Evolutionary conservation across 1,140 invertebrate species (phyloP).

Genomic region (Choristoneura fumiferana): DNA sequence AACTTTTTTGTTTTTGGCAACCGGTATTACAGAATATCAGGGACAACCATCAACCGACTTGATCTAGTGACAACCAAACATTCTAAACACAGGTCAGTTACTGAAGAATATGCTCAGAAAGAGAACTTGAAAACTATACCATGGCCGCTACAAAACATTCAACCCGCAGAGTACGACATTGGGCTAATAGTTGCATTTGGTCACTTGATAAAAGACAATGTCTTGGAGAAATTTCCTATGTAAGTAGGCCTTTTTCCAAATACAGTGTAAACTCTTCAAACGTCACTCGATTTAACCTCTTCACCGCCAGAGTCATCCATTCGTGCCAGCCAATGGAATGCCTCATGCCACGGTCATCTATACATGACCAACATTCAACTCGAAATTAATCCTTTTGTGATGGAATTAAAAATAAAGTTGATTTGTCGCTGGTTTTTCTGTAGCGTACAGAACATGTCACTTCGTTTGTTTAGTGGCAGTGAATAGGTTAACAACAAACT

Average conservation of each 20-base stretch:
- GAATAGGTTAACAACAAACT: too few relatives aligned
- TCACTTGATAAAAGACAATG: constrained; percentile 60
- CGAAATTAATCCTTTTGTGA: too few relatives aligned
- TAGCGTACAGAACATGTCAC: too few relatives aligned
- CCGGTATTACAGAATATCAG: constrained; percentile 59
- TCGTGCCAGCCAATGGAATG: too few relatives aligned
- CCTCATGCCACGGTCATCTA: too few relatives aligned
- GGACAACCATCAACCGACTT: constrained; percentile 43
- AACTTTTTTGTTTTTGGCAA: constrained; percentile 15
- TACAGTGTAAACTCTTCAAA: too few relatives aligned
- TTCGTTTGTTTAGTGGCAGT: too few relatives aligned
- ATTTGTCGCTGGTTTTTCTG: too few relatives aligned
- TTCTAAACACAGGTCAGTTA: constrained; percentile 47
- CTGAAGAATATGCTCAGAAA: constrained; percentile 57
- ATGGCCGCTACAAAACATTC: constrained; percentile 57
- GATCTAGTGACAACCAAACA: constrained; percentile 58
- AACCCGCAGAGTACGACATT: constrained; percentile 54
- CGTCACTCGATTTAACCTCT: too few relatives aligned
- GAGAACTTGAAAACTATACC: constrained; percentile 52
- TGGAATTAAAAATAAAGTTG: too few relatives aligned
- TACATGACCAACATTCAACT: too few relatives aligned
- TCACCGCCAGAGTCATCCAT: too few relatives aligned
- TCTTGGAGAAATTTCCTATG: constrained; percentile 63
- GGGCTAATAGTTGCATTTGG: constrained; percentile 70
- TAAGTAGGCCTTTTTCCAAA: constrained; percentile 53